Evolutionary conservation across 2,888 invertebrate species (phyloP), one percentile per base, ranked within the genome.

Genomic region (Stenchaetothrips biformis): DNA sequence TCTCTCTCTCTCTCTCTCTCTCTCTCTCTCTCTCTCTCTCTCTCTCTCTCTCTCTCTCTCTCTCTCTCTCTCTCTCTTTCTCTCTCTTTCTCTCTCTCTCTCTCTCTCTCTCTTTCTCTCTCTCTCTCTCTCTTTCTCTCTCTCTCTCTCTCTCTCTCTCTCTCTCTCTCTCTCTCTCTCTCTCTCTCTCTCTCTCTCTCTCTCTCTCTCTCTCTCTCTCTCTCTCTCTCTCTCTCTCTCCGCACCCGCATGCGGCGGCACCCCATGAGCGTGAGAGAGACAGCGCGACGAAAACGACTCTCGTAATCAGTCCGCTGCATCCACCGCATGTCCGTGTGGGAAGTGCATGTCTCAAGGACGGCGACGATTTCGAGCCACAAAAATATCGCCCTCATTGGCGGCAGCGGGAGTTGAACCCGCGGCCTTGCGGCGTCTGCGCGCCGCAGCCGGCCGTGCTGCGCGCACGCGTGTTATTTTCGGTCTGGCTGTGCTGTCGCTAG

Each of bases 11-110:
- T 81, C 74, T 77, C 79, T 78, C 79, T 80, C 80, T 78, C 78
- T 80, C 21, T 77, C 80, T 67, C 81, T 80, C 8, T 83, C 83
- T 59, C 83, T 82, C 79, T 82, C 83, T 49, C 83, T 83, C n/a
- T 79, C 81, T 83, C 82, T 82, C 81, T 84, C 62, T 83, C 83
- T 83, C 81, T 84, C 81, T 83, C 84, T 83, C 84, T 85, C 84
- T 86, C 86, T 82, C 85, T 86, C 82, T 84, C 16, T 53, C 49
- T 27, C 49, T 49, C 85, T 82, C 84, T 85, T 82, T 83, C 83
- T 81, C 86, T 87, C 79, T 85, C 84, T 79, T 86, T 85, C 81
- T 81, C 48, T 79, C 80, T 18, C 53, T 80, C 2, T 80, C 81
- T 79, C 80, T 82, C 74, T 82, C 83, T 78, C 83, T 83, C 79